A percentile compares a stretch with the other conserved stretches of the same genome.
Evolutionary conservation across 2,113 vertebrate genomes (phyloP).

Genomic region (Pluvialis apricaria): DNA sequence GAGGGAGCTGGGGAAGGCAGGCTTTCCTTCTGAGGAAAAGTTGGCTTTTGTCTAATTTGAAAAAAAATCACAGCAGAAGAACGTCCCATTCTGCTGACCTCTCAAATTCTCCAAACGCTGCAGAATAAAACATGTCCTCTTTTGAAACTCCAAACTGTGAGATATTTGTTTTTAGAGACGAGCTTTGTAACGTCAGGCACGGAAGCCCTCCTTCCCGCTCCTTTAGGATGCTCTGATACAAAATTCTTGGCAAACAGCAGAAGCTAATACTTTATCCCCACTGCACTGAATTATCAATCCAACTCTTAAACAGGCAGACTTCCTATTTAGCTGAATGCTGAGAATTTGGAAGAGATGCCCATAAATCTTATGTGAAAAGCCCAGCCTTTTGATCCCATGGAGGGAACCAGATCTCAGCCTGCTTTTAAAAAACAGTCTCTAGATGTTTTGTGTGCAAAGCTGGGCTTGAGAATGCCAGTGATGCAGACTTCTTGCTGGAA

Average conservation of each 20-base stretch:
- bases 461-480: neutral
- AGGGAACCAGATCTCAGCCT: slow-evolving; percentile 5
- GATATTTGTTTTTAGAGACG: slow-evolving; percentile 4
- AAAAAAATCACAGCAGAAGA: neutral
- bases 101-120: neutral
- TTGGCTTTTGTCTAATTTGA: slow-evolving; percentile 62
- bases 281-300: neutral
- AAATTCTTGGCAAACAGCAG: slow-evolving; percentile 19
- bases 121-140: neutral
- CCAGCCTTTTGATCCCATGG: neutral
- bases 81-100: neutral
- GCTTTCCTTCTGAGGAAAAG: slow-evolving; percentile 21
- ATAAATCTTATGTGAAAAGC: neutral
- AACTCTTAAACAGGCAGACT: neutral
- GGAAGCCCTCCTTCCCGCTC: neutral
- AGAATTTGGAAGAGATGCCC: slow-evolving; percentile 14
- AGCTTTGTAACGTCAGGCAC: neutral
- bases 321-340: neutral
- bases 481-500: neutral
- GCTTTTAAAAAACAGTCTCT: neutral
- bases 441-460: neutral
- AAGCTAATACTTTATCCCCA: neutral
- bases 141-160: slow-evolving; percentile 3
- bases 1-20: slow-evolving; percentile 20
- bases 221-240: neutral